A percentile compares a stretch with the other conserved stretches of the same genome.
Evolutionary conservation across 2,888 invertebrate species (phyloP).

Genomic region (Deroplatys truncata): DNA sequence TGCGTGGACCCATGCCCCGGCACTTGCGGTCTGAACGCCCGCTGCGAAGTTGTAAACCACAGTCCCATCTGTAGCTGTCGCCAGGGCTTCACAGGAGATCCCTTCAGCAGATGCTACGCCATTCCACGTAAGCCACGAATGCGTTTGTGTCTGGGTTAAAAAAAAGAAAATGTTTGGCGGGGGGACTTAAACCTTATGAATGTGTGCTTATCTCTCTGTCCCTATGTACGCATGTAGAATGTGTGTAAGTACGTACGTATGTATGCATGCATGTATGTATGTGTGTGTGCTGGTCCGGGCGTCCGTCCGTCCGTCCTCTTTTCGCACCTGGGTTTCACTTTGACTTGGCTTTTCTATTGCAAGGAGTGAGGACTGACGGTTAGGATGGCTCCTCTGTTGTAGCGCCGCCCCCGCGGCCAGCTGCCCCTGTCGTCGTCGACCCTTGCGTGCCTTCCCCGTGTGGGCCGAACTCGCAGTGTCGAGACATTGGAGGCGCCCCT

Average conservation of each 20-base stretch:
- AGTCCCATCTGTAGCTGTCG: slow-evolving; percentile 69
- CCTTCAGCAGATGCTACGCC: slow-evolving; percentile 45
- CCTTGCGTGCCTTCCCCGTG: slow-evolving; percentile 49
- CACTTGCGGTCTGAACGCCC: slow-evolving; percentile 65
- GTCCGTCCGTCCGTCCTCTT: background rate
- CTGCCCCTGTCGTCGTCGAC: slow-evolving; percentile 40
- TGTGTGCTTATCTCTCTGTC: too few relatives aligned
- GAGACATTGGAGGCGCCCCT: slow-evolving; percentile 50
- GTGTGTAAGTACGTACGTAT: too few relatives aligned
- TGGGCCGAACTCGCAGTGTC: slow-evolving; percentile 58
- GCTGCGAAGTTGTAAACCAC: slow-evolving; percentile 72
- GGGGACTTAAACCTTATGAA: background rate
- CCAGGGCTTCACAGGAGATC: slow-evolving; percentile 61
- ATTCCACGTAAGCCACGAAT: slow-evolving; percentile 40
- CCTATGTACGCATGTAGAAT: too few relatives aligned
- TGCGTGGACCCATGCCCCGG: slow-evolving; percentile 70
- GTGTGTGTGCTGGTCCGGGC: background rate
- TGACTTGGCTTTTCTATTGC: background rate
- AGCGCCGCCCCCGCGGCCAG: slow-evolving; percentile 33
- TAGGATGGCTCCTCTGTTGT: slow-evolving; percentile 8
- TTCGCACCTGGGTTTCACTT: background rate
- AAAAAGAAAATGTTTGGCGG: background rate
- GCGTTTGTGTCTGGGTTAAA: background rate
- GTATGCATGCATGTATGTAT: background rate
- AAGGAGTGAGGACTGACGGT: background rate